phyloP scores from a whole-genome alignment of 64 coral and sea anemone genomes.

The Porites lutea region DNA sequence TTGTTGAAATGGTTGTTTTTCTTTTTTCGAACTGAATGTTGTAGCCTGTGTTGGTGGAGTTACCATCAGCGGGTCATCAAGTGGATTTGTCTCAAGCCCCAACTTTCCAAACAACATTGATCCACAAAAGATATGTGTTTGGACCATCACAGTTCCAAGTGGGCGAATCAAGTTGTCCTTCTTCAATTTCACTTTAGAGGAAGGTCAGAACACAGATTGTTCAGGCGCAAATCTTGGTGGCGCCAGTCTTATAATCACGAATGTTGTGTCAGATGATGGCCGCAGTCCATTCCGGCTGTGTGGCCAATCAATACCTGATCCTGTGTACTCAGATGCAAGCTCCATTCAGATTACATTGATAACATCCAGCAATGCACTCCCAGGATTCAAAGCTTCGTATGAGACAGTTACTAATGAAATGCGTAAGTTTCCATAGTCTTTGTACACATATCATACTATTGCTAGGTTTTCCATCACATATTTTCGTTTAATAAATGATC shows the following conservation, averaged over 20 bases:
- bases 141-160: not conserved
- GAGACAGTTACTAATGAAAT: not conserved
- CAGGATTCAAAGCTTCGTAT: not conserved
- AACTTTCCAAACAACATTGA: not conserved
- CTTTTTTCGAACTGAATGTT: too few species aligned
- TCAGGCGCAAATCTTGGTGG: not conserved
- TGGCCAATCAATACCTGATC: not conserved
- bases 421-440: not conserved
- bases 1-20: too few species aligned
- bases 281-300: not conserved
- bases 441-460: too few species aligned
- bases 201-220: not conserved
- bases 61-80: not conserved
- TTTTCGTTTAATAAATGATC: too few species aligned
- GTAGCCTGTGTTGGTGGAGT: too few species aligned
- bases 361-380: not conserved
- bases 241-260: not conserved
- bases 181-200: not conserved
- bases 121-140: not conserved
- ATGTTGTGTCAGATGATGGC: not conserved
- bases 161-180: not conserved
- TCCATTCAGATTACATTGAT: not conserved
- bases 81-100: not conserved
- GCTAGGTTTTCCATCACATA: too few species aligned
- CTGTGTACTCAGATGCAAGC: not conserved